Base-by-base conservation (phyloP, 2,113 vertebrate genomes). In the Otocyon megalotis region DNA sequence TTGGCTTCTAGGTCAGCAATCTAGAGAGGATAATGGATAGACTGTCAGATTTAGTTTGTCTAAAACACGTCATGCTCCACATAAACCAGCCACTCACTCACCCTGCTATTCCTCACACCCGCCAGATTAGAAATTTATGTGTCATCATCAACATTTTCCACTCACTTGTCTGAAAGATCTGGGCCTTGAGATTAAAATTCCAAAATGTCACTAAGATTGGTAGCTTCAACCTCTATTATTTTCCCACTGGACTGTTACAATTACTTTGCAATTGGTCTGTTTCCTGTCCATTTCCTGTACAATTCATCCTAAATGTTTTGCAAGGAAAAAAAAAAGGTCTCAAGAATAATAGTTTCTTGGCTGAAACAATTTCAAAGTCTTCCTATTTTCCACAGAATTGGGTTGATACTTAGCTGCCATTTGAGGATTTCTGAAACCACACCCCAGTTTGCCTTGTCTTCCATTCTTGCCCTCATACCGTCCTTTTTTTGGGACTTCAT, bases 151-250 rank as follows among this genome's bases (percentile, higher is more conserved):
- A 74, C 60, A 48, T 80, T 62, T 69, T 56, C 60, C 37, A 71
- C 79, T 94, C 17, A 4, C 60, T 88, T 86, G n/a, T 76, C 82
- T 96, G n/a, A 83, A n/a, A 87, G 67, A 86, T 63, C 35, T 69
- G 43, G 17, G 9, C 20, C 32, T 90, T 96, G 53, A 94, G 91
- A 92, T 90, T 95, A 77, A 94, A 81, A 89, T 60, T 86, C 43
- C 88, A 58, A 86, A 92, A 32, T 88, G 17, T 86, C 91, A 91
- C 48, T 43, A 94, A 92, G 54, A 94, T 53, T 74, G n/a, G 86
- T 94, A 50, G 26, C 60, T 93, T 88, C 58, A 43, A 53, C 37
- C 3, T 1, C 48, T 28, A 8, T 71, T 77, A 50, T 30, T 89
- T 71, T 48, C 53, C 37, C 35, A 43, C 13, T 58, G 48, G 8